Base-by-base conservation (phyloP, 2,113 vertebrate genomes). In the Taxidea taxus region DNA sequence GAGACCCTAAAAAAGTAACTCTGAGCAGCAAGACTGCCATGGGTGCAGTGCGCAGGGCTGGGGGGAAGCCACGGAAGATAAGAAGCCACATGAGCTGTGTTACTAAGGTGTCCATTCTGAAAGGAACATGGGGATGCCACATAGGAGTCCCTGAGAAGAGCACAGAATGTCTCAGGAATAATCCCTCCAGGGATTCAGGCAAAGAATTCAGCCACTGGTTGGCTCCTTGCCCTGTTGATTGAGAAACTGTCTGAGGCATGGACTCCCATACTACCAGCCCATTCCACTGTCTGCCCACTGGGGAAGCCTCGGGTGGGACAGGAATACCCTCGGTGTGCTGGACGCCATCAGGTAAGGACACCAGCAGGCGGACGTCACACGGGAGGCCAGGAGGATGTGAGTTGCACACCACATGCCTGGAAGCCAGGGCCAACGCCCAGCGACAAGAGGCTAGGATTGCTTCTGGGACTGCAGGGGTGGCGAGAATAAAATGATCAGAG, bases 401-500 rank as follows among this genome's bases (percentile, higher is more conserved):
- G 8, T 44, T 20, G 14, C 27, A 13, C 1, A 1, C 12, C 0
- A 2, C 5, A 44, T 42, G 29, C 66, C 60, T 29, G 29, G 23
- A 54, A 16, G 60, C 39, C 7, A 3, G 3, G 9, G 34, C 13
- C 7, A 34, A 34, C 18, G 66, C 29, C 3, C n/a, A 1, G 7
- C 11, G 11, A 1, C 0, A 0, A 1, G 2, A 23, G 11, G 4
- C n/a, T 12, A 18, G 49, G 12, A 12, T n/a, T 4, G 0, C 56
- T 29, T n/a, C 42, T 16, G 56, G 44, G 16, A 6, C 7, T 0
- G 0, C 6, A 37, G 27, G n/a, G 0, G 9, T 9, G 23, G 13
- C 2, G 16, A 47, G n/a, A 54, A 47, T 37, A 49, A 47, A 9
- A 0, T 1, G 4, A 0, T n/a, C 49, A 29, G 49, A 34, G 62